Evolutionary conservation across 1,140 invertebrate species (phyloP).

Genomic region (Temnothorax curvispinosus): DNA sequence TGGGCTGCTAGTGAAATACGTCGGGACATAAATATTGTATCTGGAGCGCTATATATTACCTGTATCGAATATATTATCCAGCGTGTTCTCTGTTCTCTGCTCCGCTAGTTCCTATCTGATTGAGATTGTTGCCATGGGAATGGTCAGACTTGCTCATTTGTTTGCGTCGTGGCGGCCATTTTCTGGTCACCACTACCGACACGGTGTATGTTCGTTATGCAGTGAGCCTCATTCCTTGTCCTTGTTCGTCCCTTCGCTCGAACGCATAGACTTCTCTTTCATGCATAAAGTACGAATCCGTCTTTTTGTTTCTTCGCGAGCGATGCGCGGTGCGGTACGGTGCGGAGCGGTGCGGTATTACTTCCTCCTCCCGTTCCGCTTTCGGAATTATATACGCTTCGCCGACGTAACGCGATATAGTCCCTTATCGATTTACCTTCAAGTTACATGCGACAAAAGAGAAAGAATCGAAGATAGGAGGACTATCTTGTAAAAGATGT

Average conservation of each 20-base stretch:
- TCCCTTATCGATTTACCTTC: slow-evolving; percentile 47
- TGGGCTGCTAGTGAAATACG: slow-evolving; percentile 84
- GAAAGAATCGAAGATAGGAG: background rate
- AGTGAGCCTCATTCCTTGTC: slow-evolving; percentile 23
- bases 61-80: slow-evolving; percentile 84
- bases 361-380: slow-evolving; percentile 24
- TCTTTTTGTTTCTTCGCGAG: slow-evolving; percentile 34
- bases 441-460: slow-evolving; percentile 28
- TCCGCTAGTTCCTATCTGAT: slow-evolving; percentile 80
- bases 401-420: slow-evolving; percentile 37
- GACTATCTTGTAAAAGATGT: slow-evolving; percentile 16
- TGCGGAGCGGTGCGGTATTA: background rate
- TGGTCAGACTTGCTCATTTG: slow-evolving; percentile 76
- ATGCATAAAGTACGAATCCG: slow-evolving; percentile 44
- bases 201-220: slow-evolving; percentile 40
- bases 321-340: background rate
- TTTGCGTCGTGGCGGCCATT: slow-evolving; percentile 69
- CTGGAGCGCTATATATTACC: slow-evolving; percentile 85
- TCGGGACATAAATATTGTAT: slow-evolving; percentile 85
- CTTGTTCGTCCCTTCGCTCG: slow-evolving; percentile 15
- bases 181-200: slow-evolving; percentile 52
- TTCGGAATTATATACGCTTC: slow-evolving; percentile 49
- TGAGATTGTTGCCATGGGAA: slow-evolving; percentile 84
- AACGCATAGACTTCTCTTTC: slow-evolving; percentile 41
- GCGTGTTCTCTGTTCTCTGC: slow-evolving; percentile 74